These are phyloP conservation scores for Tachina lurida DNA, from an alignment of 2,888 invertebrate species.

Conservation along the genomic window DNA sequence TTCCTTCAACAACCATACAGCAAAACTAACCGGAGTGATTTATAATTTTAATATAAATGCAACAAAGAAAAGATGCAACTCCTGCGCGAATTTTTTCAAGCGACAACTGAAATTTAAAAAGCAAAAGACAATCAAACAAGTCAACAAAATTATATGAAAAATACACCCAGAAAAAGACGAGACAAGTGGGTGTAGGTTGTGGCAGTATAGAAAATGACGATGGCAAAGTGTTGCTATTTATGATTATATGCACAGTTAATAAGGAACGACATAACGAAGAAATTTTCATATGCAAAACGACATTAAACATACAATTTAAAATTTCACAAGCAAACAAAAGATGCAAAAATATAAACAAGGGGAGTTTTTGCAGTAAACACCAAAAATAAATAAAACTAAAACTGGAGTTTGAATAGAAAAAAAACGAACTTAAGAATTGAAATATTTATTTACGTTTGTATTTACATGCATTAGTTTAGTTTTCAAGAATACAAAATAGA, in stretches of 20 bases:
- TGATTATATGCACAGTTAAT: constrained; percentile 61
- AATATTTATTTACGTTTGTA: constrained; percentile 69
- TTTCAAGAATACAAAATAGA: constrained; percentile 70
- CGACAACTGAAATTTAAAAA: constrained; percentile 33
- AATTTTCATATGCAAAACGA: constrained; percentile 59
- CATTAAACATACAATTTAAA: constrained; percentile 54
- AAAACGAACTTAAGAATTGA: constrained; percentile 43
- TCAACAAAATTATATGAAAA: constrained; percentile 45
- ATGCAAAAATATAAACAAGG: constrained; percentile 29
- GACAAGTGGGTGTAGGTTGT: constrained; percentile 60
- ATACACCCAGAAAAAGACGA: constrained; percentile 38
- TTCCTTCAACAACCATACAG: constrained; percentile 58
- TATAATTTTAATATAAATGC: constrained; percentile 68
- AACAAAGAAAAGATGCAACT: constrained; percentile 47
- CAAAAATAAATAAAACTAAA: constrained; percentile 1
- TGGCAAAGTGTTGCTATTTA: constrained; percentile 71
- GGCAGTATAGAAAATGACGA: constrained; percentile 54
- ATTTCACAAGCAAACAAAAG: constrained; percentile 25
- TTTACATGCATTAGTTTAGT: constrained; percentile 70
- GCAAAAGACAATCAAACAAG: constrained; percentile 29
- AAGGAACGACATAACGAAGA: constrained; percentile 53
- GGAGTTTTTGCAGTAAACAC: constrained; percentile 52
- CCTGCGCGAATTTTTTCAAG: constrained; percentile 51
- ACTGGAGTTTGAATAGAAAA: constrained; percentile 1
- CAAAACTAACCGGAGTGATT: constrained; percentile 63